These are phyloP conservation scores for Lasioglossum vierecki DNA, from an alignment of 2,888 invertebrate species.

Conservation along the genomic window DNA sequence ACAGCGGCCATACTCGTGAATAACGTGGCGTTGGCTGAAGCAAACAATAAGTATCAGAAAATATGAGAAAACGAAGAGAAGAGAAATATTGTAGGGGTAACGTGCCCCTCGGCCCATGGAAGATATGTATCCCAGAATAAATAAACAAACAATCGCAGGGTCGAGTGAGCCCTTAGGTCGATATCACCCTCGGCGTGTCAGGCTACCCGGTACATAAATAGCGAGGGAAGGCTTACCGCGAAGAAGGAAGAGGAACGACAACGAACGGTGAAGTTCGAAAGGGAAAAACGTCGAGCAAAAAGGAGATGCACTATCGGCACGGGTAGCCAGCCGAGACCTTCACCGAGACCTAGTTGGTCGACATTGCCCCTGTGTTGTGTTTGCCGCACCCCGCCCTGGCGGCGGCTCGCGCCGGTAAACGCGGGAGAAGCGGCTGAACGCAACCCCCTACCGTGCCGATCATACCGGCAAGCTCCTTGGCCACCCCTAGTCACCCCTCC, in stretches of 20 bases:
- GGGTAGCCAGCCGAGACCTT: constrained; percentile 76
- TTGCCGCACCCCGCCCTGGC: constrained; percentile 63
- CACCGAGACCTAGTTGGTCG: constrained; percentile 83
- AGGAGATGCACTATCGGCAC: constrained; percentile 58
- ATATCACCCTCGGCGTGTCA: neutral
- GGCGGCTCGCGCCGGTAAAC: constrained; percentile 2
- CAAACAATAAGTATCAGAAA: neutral
- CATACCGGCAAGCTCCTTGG: constrained; percentile 25
- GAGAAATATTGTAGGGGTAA: neutral
- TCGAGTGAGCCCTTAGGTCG: neutral
- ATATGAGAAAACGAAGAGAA: neutral
- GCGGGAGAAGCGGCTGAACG: constrained; percentile 32
- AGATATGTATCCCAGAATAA: neutral
- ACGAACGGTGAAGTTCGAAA: neutral
- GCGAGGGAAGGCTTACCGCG: neutral
- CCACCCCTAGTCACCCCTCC: constrained; percentile 16
- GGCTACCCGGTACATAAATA: neutral
- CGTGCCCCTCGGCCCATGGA: neutral
- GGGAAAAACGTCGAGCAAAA: constrained; percentile 30
- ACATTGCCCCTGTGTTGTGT: constrained; percentile 79
- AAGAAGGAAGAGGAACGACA: neutral
- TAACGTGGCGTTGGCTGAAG: neutral
- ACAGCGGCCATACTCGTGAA: neutral
- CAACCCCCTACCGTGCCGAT: constrained; percentile 31
- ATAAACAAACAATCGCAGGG: constrained; percentile 2